Evolutionary conservation across 2,113 vertebrate species (phyloP), one percentile per base, ranked within the genome.

Genomic region (Fregetta grallaria): DNA sequence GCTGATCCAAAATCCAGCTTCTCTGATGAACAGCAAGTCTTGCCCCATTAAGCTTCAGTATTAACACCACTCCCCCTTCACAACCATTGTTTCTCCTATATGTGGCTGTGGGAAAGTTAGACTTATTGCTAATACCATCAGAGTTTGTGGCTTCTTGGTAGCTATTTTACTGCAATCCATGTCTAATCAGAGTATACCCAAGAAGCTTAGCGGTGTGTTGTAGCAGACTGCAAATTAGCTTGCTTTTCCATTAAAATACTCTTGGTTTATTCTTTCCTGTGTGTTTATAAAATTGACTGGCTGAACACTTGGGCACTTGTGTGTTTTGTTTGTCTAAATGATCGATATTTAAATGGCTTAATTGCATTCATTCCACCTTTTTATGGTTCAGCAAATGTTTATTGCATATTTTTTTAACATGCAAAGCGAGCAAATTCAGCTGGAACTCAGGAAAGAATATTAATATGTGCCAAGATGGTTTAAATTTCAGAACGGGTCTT

Each of bases 311-410:
- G 38, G 86, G 74, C 52, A 89, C 21, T 94, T 95, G 83, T 87
- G 88, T 71, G 81, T 63, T 92, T 96, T 94, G 44, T 96, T 96
- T 89, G 61, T 61, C 92, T 94, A 87, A 96, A 86, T 82, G 92
- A 94, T 86, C 95, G 96, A 94, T 97, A 87, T 94, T 97, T 96
- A 94, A 97, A 95, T 85, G 42, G 80, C 27, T 96, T 96, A 90
- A 93, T 75, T 95, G 83, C 70, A 95, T 95, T 97, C 58, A 96
- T 92, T 85, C 34, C 22, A 75, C 68, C 61, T 75, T 92, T 92
- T 77, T 91, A 76, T 94, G 66, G 38, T 72, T 79, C 62, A 92
- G 77, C 25, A 91, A 94, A 87, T n/a, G 56, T 89, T 94, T 91
- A 73, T 66, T 85, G 62, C 47, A n/a, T 82, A 2, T 61, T 79